These are phyloP conservation scores for Sternotherus odoratus DNA, from an alignment of 2,797 vertebrate species.

Conservation along the genomic window DNA sequence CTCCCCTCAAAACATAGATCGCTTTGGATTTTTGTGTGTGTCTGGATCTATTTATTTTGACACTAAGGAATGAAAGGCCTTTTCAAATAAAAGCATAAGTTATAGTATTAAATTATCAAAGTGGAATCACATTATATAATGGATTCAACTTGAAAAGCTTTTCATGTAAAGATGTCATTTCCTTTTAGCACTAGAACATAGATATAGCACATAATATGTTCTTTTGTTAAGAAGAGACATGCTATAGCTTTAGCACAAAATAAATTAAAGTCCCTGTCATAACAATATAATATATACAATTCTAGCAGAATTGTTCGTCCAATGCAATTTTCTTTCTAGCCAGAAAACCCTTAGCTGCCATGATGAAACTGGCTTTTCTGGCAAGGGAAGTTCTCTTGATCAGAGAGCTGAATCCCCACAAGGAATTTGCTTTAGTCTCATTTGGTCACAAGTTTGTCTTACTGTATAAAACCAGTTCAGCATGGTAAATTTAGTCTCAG, in stretches of 20 bases:
- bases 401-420: constrained; percentile 14
- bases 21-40: constrained; percentile 34
- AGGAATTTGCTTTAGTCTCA: constrained; percentile 47
- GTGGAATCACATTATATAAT: constrained; percentile 32
- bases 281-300: constrained; percentile 58
- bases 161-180: constrained; percentile 36
- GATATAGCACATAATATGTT: constrained; percentile 38
- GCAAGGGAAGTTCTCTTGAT: constrained; percentile 58
- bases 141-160: constrained; percentile 49
- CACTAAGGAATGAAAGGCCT: constrained; percentile 14
- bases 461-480: constrained; percentile 39
- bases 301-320: constrained; percentile 61
- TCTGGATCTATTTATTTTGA: constrained; percentile 62
- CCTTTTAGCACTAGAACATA: constrained; percentile 37
- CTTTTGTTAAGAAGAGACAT: constrained; percentile 53
- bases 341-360: constrained; percentile 47
- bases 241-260: constrained; percentile 43
- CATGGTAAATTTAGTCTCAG: constrained; percentile 28
- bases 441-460: constrained; percentile 48
- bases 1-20: constrained; percentile 12
- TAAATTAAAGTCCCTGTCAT: constrained; percentile 63
- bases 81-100: constrained; percentile 47
- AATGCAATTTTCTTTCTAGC: constrained; percentile 64
- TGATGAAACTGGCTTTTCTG: constrained; percentile 55
- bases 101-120: constrained; percentile 62